Conservation (phyloP, 2,888 invertebrate genomes). For the Aromia moschata region DNA sequence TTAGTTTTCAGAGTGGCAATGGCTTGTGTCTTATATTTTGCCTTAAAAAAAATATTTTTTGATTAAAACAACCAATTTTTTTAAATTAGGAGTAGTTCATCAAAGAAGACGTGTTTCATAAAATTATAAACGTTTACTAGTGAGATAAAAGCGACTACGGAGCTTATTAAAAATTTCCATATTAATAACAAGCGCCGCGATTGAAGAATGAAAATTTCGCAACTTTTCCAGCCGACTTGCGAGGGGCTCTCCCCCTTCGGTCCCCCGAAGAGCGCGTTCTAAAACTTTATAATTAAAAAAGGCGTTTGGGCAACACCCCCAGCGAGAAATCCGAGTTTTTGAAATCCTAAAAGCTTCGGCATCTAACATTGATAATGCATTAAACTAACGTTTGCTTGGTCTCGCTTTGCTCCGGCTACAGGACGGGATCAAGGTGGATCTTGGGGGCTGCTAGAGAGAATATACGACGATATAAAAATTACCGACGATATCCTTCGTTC, state of each 20-base stretch:
- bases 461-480: too few species aligned
- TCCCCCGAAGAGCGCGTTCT: slow-evolving; percentile 9
- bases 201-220: slow-evolving; percentile 7
- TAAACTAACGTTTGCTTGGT: slow-evolving; percentile 11
- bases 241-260: not conserved
- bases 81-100: too few species aligned
- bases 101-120: too few species aligned
- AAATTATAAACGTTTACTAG: too few species aligned
- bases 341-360: not conserved
- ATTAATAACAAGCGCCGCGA: slow-evolving; percentile 14
- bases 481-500: too few species aligned
- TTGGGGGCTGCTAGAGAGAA: not conserved
- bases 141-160: too few species aligned
- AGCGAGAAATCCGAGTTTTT: slow-evolving; percentile 1
- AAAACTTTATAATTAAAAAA: slow-evolving; percentile 20
- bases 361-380: slow-evolving; percentile 13
- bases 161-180: slow-evolving; percentile 10
- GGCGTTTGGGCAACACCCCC: slow-evolving; percentile 1
- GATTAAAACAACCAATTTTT: too few species aligned
- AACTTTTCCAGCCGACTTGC: slow-evolving; percentile 4
- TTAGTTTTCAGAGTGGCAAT: too few species aligned
- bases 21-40: too few species aligned
- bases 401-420: not conserved
- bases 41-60: too few species aligned
- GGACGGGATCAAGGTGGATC: not conserved